Conservation (phyloP, 2,113 vertebrate genomes). For the Trachemys scripta region DNA sequence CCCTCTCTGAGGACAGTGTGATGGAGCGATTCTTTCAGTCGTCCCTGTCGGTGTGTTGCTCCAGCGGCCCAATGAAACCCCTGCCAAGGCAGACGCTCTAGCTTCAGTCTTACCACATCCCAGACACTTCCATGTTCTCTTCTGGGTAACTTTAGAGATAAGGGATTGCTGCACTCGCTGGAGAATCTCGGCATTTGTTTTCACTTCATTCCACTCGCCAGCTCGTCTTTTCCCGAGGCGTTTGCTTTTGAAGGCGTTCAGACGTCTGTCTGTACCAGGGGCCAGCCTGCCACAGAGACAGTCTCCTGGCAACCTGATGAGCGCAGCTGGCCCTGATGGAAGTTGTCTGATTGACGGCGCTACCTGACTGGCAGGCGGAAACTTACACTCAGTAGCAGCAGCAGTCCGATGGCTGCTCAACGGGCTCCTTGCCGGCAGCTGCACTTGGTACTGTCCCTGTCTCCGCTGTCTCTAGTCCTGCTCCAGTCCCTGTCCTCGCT, state of each 20-base stretch:
- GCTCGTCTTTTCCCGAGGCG: background rate
- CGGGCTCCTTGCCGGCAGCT: background rate
- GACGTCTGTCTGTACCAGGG: background rate
- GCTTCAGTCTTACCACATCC: too few relatives aligned
- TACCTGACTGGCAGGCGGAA: too few relatives aligned
- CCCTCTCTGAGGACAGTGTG: background rate
- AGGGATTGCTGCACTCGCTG: background rate
- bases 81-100: background rate
- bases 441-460: too few relatives aligned
- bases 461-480: rapidly evolving
- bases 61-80: background rate
- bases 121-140: background rate
- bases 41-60: too few relatives aligned
- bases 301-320: background rate
- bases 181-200: background rate
- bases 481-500: too few relatives aligned
- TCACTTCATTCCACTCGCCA: background rate
- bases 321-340: background rate
- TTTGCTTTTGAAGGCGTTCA: background rate
- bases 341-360: background rate
- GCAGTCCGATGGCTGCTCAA: too few relatives aligned
- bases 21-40: background rate
- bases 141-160: background rate
- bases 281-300: background rate
- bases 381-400: background rate